A percentile compares a stretch with the other conserved stretches of the same genome.
These are phyloP conservation scores for Orgyia antiqua DNA, from an alignment of 2,888 invertebrate species.

Conservation along the genomic window DNA sequence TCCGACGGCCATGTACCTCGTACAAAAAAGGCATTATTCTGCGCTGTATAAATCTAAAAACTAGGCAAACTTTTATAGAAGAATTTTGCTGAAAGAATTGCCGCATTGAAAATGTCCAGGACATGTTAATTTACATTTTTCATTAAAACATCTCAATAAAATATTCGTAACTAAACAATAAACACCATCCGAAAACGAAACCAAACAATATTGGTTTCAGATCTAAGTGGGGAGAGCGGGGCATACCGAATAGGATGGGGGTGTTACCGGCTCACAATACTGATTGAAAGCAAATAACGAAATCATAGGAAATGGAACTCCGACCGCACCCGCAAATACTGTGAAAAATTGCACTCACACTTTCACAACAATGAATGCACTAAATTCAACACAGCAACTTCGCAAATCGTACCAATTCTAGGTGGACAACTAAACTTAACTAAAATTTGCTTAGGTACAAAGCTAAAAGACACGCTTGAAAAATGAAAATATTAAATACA, in stretches of 20 bases:
- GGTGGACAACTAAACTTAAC: too few relatives aligned
- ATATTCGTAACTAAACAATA: conserved; percentile 62
- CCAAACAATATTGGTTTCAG: conserved; percentile 69
- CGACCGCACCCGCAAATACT: conserved; percentile 59
- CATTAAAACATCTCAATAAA: too few relatives aligned
- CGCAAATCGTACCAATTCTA: conserved; percentile 16
- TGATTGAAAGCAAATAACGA: conserved; percentile 78
- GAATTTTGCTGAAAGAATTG: too few relatives aligned
- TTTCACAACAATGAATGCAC: conserved; percentile 49
- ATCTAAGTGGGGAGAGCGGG: conserved; percentile 28
- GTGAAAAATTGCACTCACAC: conserved; percentile 63
- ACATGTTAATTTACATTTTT: too few relatives aligned
- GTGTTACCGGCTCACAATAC: conserved; percentile 62
- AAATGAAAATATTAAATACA: too few relatives aligned
- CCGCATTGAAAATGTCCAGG: too few relatives aligned
- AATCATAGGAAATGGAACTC: conserved; percentile 66
- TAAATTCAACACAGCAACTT: conserved; percentile 31
- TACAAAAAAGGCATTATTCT: too few relatives aligned
- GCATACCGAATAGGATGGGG: conserved; percentile 15
- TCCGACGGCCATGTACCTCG: too few relatives aligned
- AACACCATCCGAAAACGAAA: conserved; percentile 72
- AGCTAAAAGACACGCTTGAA: too few relatives aligned
- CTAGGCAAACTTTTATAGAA: too few relatives aligned
- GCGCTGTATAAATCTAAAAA: too few relatives aligned
- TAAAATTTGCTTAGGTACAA: too few relatives aligned